Conservation (phyloP, 2,888 invertebrate species). For the Eupithecia inturbata region DNA sequence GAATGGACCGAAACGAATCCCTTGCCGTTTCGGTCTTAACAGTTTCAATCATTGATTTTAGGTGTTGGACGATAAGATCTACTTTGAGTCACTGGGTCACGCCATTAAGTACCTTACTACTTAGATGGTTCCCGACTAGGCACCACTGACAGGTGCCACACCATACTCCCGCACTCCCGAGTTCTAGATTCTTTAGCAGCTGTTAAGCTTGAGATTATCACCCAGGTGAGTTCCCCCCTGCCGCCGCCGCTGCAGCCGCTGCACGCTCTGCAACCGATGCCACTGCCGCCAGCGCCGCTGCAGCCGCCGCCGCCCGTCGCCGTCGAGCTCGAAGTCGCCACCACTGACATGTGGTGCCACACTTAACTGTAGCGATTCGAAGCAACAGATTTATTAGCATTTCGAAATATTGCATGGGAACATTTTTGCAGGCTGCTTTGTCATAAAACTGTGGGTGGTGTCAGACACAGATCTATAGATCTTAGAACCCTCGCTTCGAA, state of each 20-base stretch:
- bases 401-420: not conserved
- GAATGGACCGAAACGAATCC: too few species aligned
- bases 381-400: not conserved
- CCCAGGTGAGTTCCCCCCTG: slow-evolving; percentile 52
- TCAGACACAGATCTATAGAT: not conserved
- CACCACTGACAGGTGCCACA: not conserved
- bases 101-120: not conserved
- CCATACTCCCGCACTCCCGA: not conserved
- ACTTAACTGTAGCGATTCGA: slow-evolving; percentile 2
- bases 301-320: slow-evolving; percentile 63
- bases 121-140: too few species aligned
- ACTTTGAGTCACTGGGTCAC: not conserved
- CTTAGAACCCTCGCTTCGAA: not conserved
- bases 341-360: slow-evolving; percentile 73
- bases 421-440: not conserved
- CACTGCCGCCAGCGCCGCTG: slow-evolving; percentile 43
- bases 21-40: too few species aligned
- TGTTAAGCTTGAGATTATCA: not conserved
- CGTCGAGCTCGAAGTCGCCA: slow-evolving; percentile 76
- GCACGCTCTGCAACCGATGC: slow-evolving; percentile 68
- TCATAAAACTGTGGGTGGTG: not conserved
- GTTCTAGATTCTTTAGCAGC: not conserved
- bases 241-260: slow-evolving; percentile 48
- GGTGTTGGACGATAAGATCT: not conserved
- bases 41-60: not conserved